Evolutionary conservation across 2,888 invertebrate genomes (phyloP).

Genomic region (Dynastes tityus): DNA sequence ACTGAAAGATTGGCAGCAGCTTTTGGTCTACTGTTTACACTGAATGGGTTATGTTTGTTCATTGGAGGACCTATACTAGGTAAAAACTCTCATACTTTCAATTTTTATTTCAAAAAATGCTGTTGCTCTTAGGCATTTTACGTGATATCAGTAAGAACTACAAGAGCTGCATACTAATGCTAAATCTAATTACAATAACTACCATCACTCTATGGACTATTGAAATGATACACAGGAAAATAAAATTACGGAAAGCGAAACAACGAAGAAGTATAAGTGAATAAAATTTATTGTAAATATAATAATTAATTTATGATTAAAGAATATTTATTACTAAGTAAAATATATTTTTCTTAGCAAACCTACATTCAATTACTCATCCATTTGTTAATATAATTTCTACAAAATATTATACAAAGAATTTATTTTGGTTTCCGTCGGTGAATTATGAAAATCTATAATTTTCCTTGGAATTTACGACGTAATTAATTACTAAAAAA

Average conservation of each 20-base stretch:
- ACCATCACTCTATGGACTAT: constrained; percentile 32
- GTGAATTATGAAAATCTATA: no score
- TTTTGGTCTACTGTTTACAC: constrained; percentile 78
- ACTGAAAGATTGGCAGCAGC: constrained; percentile 77
- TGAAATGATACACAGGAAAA: constrained; percentile 35
- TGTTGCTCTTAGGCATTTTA: constrained; percentile 17
- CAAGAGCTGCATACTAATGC: constrained; percentile 28
- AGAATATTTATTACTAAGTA: constrained; percentile 17
- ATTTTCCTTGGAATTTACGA: no score
- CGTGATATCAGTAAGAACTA: constrained; percentile 43
- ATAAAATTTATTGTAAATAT: not conserved
- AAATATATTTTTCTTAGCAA: no score
- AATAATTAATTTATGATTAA: constrained; percentile 32
- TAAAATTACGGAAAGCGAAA: not conserved
- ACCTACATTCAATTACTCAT: no score
- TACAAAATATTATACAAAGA: no score
- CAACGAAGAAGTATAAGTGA: not conserved
- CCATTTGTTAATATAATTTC: no score
- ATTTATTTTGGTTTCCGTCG: no score
- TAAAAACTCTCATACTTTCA: constrained; percentile 60
- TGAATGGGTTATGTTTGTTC: constrained; percentile 75
- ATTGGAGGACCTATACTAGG: constrained; percentile 76
- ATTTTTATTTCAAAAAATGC: not conserved
- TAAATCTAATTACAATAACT: constrained; percentile 36
- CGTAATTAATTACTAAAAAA: no score